Percentiles rank a stretch among this genome's conserved stretches.
phyloP scores from a whole-genome alignment of 2,113 vertebrate species.

The Ahaetulla prasina region DNA sequence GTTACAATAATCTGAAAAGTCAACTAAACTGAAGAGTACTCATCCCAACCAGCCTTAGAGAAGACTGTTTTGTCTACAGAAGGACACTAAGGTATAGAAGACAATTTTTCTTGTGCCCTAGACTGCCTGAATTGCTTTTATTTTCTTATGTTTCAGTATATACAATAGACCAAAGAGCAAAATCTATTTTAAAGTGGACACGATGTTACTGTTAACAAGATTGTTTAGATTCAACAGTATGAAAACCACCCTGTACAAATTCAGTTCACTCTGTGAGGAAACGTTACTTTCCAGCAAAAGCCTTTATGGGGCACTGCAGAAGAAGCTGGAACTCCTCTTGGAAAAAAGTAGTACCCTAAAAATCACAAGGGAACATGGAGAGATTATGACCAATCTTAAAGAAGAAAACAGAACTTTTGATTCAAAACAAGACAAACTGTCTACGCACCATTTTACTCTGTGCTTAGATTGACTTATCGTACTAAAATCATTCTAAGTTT shows the following conservation, averaged over 20 bases:
- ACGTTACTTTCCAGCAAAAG: conserved; percentile 46
- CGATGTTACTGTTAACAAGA: conserved; percentile 62
- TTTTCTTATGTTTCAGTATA: conserved; percentile 85
- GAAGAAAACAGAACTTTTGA: conserved; percentile 47
- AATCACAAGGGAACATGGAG: conserved; percentile 51
- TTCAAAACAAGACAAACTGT: conserved; percentile 54
- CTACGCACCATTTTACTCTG: conserved; percentile 74
- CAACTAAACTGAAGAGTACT: conserved; percentile 57
- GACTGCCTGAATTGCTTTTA: conserved; percentile 88
- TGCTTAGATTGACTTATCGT: conserved; percentile 77
- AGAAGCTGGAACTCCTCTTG: conserved; percentile 53
- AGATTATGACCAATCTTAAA: conserved; percentile 54
- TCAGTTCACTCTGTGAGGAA: conserved; percentile 55
- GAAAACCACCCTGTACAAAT: conserved; percentile 60
- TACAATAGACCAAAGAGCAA: conserved; percentile 98
- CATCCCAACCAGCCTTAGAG: conserved; percentile 65
- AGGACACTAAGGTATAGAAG: conserved; percentile 64
- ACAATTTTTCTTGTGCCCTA: conserved; percentile 73
- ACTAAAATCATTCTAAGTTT: conserved; percentile 88
- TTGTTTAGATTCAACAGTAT: conserved; percentile 57
- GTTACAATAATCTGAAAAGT: conserved; percentile 54
- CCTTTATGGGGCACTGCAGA: conserved; percentile 47
- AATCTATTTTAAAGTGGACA: conserved; percentile 76
- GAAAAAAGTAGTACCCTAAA: conserved; percentile 48
- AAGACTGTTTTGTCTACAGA: conserved; percentile 64